Percentiles rank a stretch among this genome's conserved stretches.
Conservation (phyloP, 1,140 invertebrate genomes). For the Drosophila micromelanica region DNA sequence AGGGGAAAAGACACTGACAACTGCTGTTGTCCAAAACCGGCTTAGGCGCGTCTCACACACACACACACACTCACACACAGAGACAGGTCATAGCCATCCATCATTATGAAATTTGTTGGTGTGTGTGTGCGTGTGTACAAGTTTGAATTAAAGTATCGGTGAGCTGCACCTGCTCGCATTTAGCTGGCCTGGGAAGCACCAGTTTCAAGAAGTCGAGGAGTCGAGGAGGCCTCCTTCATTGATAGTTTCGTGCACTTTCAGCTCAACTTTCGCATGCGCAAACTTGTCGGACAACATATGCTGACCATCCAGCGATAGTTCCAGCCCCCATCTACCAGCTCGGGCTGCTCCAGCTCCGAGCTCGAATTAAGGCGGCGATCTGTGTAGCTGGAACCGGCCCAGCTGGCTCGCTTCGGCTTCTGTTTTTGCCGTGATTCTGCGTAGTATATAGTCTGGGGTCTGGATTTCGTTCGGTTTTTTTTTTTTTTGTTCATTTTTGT, state of each 20-base stretch:
- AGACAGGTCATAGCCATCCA: conserved; percentile 61
- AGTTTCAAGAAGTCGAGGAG: neutral
- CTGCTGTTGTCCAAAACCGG: conserved; percentile 74
- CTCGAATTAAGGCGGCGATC: conserved; percentile 31
- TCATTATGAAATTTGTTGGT: conserved; percentile 67
- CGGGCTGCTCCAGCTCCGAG: neutral
- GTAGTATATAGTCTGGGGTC: conserved; percentile 11
- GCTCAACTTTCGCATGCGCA: conserved; percentile 79
- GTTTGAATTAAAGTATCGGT: conserved; percentile 29
- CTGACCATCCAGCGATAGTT: conserved; percentile 43
- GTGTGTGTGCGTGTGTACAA: conserved; percentile 34
- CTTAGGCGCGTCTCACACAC: conserved; percentile 71
- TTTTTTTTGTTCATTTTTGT: conserved; percentile 22
- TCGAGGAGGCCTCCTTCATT: conserved; percentile 61
- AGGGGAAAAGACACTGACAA: conserved; percentile 55
- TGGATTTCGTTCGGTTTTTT: conserved; percentile 15
- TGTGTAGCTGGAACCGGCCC: conserved; percentile 41
- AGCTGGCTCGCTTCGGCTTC: conserved; percentile 60
- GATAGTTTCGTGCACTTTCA: conserved; percentile 64
- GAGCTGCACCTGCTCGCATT: conserved; percentile 77
- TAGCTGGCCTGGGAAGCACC: conserved; percentile 51
- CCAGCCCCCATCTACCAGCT: conserved; percentile 21
- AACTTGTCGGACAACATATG: conserved; percentile 74
- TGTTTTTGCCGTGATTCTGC: conserved; percentile 76
- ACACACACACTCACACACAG: neutral